Conservation (phyloP, 2,888 invertebrate species). For the Melanotus villosus region DNA sequence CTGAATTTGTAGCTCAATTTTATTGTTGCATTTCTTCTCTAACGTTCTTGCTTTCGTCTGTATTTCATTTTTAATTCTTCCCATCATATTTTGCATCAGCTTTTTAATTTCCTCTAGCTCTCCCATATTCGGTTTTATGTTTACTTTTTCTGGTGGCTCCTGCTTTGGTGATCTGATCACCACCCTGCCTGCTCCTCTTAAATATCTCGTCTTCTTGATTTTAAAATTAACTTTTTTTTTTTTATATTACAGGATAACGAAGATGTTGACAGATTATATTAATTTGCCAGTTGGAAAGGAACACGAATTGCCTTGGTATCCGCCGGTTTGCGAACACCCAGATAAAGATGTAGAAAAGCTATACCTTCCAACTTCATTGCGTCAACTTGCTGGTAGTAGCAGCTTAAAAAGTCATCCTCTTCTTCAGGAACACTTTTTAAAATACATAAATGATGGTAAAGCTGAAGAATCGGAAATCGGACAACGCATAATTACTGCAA, state of each 20-base stretch:
- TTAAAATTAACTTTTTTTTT: not conserved
- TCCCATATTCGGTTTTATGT: too few relatives aligned
- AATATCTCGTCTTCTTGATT: not conserved
- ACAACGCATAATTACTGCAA: conserved; percentile 81
- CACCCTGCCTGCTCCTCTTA: not conserved
- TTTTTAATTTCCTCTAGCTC: too few relatives aligned
- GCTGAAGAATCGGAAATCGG: conserved; percentile 81
- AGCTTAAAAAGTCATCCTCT: conserved; percentile 57
- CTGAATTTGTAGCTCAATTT: too few relatives aligned
- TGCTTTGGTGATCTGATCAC: too few relatives aligned
- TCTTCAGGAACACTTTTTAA: conserved; percentile 61
- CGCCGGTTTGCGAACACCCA: conserved; percentile 75
- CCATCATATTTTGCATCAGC: too few relatives aligned
- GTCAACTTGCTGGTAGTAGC: conserved; percentile 56
- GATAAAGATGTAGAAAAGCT: conserved; percentile 54
- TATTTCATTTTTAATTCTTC: too few relatives aligned
- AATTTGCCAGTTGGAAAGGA: conserved; percentile 74
- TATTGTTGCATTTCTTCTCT: too few relatives aligned
- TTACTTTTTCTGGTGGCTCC: too few relatives aligned
- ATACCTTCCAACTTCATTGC: conserved; percentile 64
- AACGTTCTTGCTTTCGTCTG: too few relatives aligned
- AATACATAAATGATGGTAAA: conserved; percentile 64
- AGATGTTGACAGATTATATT: conserved; percentile 75
- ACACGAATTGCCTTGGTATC: conserved; percentile 84
- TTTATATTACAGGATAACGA: conserved; percentile 68